Percentiles rank a stretch among this genome's conserved stretches.
These are phyloP conservation scores for Linurgus olivaceus DNA, from an alignment of 2,797 vertebrate species.

Conservation along the genomic window DNA sequence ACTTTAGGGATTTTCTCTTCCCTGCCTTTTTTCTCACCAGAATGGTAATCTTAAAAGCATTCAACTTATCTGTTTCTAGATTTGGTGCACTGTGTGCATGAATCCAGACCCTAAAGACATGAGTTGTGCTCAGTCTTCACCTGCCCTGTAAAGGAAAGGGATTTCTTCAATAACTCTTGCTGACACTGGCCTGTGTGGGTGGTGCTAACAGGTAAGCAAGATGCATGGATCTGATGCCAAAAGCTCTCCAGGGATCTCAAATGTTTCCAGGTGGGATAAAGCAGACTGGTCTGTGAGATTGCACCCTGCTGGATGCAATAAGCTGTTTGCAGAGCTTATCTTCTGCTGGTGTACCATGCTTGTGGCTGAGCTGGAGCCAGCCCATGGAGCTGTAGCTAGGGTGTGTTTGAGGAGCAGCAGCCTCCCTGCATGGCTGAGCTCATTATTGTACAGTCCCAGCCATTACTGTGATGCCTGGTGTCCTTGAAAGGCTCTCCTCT, in stretches of 20 bases:
- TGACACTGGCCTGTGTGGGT: background rate
- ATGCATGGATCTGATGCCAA: background rate
- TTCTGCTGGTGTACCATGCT: background rate
- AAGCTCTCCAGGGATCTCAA: background rate
- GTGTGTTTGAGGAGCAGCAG: background rate
- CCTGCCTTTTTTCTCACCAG: background rate
- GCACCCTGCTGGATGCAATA: background rate
- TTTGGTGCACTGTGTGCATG: background rate
- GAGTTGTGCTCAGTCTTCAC: background rate
- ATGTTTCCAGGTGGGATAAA: background rate
- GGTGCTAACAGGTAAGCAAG: background rate
- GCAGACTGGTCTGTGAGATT: background rate
- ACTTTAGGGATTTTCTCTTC: background rate
- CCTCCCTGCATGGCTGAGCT: background rate
- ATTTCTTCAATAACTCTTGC: background rate
- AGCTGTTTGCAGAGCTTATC: background rate
- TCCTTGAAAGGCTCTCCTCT: background rate
- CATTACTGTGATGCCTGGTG: background rate
- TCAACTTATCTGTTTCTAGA: background rate
- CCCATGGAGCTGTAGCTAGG: background rate
- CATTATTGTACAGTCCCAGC: background rate
- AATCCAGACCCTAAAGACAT: background rate
- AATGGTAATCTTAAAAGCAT: background rate
- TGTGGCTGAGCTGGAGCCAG: background rate
- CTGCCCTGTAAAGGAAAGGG: background rate